Base-by-base conservation (phyloP, 2,888 invertebrate species). In the Cheiracanthium punctorium region DNA sequence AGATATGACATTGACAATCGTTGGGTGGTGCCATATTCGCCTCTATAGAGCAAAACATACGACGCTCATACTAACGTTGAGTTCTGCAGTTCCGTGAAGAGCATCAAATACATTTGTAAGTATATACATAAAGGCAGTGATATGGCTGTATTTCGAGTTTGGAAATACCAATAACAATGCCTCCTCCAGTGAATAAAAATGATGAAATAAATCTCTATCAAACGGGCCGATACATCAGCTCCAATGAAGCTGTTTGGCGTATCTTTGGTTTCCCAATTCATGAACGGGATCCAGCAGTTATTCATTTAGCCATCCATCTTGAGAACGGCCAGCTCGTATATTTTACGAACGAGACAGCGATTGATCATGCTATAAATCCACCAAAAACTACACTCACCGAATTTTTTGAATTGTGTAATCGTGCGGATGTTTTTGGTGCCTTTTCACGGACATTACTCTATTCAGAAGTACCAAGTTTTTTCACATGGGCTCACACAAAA, bases 191-290 rank as follows among this genome's bases (percentile, higher is more conserved):
- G n/a, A n/a, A n/a, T n/a, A n/a, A n/a, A n/a, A n/a, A n/a, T n/a
- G n/a, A n/a, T n/a, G n/a, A n/a, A n/a, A n/a, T n/a, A n/a, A n/a
- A n/a, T n/a, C n/a, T n/a, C n/a, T n/a, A n/a, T n/a, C n/a, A n/a
- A n/a, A n/a, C n/a, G n/a, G n/a, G n/a, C n/a, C n/a, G n/a, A n/a
- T n/a, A n/a, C n/a, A n/a, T 90, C 28, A 85, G 88, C 64, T 89
- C 82, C 72, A 88, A 64, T 75, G 89, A 90, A 75, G 90, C 90
- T 10, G 80, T 86, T 14, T 90, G 90, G 90, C 73, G 89, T 64
- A 88, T 89, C 32, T 75, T 89, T 17, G 75, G 69, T 28, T 90
- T 89, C 58, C 77, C 87, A 43, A 89, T 90, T 69, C 90, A 90
- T 88, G 88, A 90, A 24, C 84, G 88, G 28, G 79, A 81, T 65